These are phyloP conservation scores for Ianthella basta DNA, from an alignment of 37 sponge, comb jelly and placozoan species.

Conservation along the genomic window DNA sequence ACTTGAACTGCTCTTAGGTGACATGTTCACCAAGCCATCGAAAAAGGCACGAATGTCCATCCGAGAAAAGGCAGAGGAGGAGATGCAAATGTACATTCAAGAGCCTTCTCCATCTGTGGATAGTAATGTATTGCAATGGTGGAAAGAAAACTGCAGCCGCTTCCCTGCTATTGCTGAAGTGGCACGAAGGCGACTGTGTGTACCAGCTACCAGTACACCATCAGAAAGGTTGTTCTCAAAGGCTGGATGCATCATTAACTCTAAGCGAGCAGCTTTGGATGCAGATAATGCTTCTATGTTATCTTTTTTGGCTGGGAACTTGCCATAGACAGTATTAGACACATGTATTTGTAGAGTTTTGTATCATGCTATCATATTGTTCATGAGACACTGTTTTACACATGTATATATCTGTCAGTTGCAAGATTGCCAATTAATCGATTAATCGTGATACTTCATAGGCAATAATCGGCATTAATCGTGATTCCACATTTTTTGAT, in stretches of 20 bases:
- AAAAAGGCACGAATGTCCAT: background rate
- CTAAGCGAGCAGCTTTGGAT: background rate
- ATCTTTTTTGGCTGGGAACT: conserved; percentile 7
- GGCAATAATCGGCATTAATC: no score
- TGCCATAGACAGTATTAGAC: background rate
- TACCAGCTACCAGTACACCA: conserved; percentile 24
- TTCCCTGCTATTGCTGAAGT: background rate
- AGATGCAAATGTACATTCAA: conserved; percentile 4
- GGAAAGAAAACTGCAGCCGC: conserved; percentile 18
- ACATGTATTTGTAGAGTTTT: no score
- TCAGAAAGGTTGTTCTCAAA: conserved; percentile 36
- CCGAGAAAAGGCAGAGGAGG: background rate
- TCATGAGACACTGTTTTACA: no score
- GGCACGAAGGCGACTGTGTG: conserved; percentile 27
- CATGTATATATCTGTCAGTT: no score
- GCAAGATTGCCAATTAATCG: no score
- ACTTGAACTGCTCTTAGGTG: background rate
- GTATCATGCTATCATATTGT: no score
- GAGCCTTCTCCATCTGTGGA: background rate
- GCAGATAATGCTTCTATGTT: conserved; percentile 7
- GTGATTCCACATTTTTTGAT: no score
- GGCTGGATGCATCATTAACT: conserved; percentile 14
- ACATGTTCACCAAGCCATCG: background rate
- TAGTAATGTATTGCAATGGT: conserved; percentile 21
- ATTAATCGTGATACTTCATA: no score